phyloP scores from a whole-genome alignment of 1,140 invertebrate species.

The Cydia amplana region DNA sequence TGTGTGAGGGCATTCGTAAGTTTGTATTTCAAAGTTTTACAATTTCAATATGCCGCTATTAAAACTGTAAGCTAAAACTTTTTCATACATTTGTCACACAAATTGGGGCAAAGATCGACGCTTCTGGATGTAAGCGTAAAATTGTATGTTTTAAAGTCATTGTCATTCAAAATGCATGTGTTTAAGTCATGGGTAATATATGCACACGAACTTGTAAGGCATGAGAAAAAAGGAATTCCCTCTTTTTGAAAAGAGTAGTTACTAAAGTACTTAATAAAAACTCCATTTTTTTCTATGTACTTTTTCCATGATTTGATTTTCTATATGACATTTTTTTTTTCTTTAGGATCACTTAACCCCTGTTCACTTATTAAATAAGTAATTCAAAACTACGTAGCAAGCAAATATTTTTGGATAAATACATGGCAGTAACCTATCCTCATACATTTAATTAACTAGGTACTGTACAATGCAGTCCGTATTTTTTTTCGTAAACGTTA shows the following conservation, averaged over 20 bases:
- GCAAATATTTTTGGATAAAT: too few relatives aligned
- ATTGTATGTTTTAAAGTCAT: background rate
- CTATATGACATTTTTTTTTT: too few relatives aligned
- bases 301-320: too few relatives aligned
- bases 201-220: background rate
- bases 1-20: background rate
- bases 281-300: background rate
- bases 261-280: background rate
- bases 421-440: too few relatives aligned
- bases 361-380: too few relatives aligned
- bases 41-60: background rate
- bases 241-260: background rate
- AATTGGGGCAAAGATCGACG: background rate
- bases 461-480: too few relatives aligned
- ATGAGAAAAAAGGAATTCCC: conserved; percentile 1
- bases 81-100: background rate
- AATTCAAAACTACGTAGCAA: too few relatives aligned
- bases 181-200: conserved; percentile 5
- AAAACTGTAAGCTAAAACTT: background rate
- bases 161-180: conserved; percentile 3
- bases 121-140: background rate
- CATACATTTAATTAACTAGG: too few relatives aligned
- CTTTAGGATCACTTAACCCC: too few relatives aligned
- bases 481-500: too few relatives aligned
- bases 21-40: background rate